phyloP scores from a whole-genome alignment of 2,797 vertebrate genomes.

The Cottoperca gobio region DNA sequence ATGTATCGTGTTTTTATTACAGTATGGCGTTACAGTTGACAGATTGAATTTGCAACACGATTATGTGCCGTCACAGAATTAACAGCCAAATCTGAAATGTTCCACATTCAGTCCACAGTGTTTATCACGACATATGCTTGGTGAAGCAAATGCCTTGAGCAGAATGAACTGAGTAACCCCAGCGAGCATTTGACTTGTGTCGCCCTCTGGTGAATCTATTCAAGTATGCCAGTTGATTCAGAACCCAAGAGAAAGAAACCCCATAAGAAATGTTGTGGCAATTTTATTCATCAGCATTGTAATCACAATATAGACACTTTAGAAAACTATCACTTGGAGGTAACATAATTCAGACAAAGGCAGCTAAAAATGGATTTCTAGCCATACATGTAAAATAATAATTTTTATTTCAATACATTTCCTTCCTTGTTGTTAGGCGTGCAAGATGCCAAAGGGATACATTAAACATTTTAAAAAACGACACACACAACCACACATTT shows the following conservation, averaged over 20 bases:
- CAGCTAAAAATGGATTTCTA: constrained; percentile 26
- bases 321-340: constrained; percentile 20
- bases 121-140: constrained; percentile 23
- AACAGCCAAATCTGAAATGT: background rate
- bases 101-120: background rate
- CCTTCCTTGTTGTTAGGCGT: constrained; percentile 15
- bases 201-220: constrained; percentile 66
- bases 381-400: constrained; percentile 28
- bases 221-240: background rate
- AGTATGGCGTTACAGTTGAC: background rate
- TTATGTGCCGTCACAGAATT: background rate
- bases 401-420: constrained; percentile 30
- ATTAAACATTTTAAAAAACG: constrained; percentile 28
- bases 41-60: background rate
- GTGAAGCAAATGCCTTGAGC: constrained; percentile 48
- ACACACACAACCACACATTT: constrained; percentile 7
- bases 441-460: constrained; percentile 13
- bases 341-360: constrained; percentile 23
- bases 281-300: constrained; percentile 49
- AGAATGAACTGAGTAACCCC: constrained; percentile 66
- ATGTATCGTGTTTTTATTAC: background rate
- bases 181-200: constrained; percentile 30
- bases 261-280: background rate
- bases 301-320: constrained; percentile 54
- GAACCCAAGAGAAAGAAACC: background rate